phyloP scores from a whole-genome alignment of 2,797 vertebrate species.

The Hemibagrus guttatus region DNA sequence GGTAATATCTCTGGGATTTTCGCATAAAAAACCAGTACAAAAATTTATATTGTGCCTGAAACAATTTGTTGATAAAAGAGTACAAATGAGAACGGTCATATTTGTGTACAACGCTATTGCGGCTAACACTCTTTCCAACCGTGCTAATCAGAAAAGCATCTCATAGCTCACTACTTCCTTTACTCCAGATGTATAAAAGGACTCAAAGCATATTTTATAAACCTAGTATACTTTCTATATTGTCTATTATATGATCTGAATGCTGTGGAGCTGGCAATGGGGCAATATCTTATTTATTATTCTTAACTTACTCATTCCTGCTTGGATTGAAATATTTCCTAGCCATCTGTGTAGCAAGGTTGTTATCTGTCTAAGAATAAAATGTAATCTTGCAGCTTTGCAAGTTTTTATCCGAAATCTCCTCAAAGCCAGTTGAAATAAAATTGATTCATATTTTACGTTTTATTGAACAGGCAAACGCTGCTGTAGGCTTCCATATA shows the following conservation, averaged over 20 bases:
- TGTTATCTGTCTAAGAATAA: slow-evolving; percentile 12
- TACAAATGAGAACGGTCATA: background rate
- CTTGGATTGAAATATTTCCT: background rate
- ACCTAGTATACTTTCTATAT: background rate
- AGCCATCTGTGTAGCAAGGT: background rate
- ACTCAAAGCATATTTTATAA: background rate
- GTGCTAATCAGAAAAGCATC: slow-evolving; percentile 2
- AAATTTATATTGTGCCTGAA: too few relatives aligned
- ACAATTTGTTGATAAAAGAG: background rate
- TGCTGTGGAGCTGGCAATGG: background rate
- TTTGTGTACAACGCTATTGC: background rate
- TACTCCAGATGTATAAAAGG: background rate
- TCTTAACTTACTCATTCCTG: background rate
- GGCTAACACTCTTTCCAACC: background rate
- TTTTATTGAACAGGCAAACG: background rate
- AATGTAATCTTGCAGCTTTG: background rate
- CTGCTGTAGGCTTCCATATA: background rate
- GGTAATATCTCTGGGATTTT: background rate
- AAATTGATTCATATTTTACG: background rate
- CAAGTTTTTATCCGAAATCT: slow-evolving; percentile 20
- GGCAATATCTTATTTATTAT: background rate
- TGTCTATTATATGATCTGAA: background rate
- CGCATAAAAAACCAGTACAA: background rate
- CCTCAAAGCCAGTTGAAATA: background rate
- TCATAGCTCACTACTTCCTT: background rate